Percentiles rank a stretch among this genome's conserved stretches.
These are phyloP conservation scores for Brenthis ino DNA, from an alignment of 2,888 invertebrate genomes.

Conservation along the genomic window DNA sequence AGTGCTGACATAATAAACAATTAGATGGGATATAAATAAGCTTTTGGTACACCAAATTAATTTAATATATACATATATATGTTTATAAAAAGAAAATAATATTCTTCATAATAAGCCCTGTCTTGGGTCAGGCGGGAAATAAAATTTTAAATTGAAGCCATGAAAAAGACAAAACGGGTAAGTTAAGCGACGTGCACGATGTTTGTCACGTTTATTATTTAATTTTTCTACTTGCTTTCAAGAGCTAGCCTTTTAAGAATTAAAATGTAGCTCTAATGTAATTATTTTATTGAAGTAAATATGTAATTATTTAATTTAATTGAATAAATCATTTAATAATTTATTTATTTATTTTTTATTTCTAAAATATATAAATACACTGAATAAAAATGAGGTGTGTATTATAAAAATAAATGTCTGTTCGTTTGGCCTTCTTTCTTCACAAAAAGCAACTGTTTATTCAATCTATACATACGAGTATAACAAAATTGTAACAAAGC, in stretches of 20 bases:
- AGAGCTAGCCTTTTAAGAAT: slow-evolving; percentile 19
- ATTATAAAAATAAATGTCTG: too few species aligned
- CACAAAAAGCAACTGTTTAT: too few species aligned
- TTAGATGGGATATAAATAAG: too few species aligned
- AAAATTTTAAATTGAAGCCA: slow-evolving; percentile 77
- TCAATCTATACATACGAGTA: too few species aligned
- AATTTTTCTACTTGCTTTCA: slow-evolving; percentile 28
- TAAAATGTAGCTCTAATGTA: slow-evolving; percentile 10
- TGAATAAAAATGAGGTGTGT: too few species aligned
- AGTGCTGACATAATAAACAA: too few species aligned
- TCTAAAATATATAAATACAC: too few species aligned
- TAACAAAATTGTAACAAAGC: too few species aligned
- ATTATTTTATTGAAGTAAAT: background rate
- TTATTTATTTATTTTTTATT: too few species aligned
- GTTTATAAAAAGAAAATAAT: background rate
- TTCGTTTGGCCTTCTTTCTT: too few species aligned
- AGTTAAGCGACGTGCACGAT: slow-evolving; percentile 42
- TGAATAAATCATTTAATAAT: too few species aligned
- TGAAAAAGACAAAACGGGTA: slow-evolving; percentile 72
- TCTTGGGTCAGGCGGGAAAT: slow-evolving; percentile 68
- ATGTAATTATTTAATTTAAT: background rate
- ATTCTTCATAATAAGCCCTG: slow-evolving; percentile 4
- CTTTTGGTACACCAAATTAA: background rate
- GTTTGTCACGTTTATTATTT: slow-evolving; percentile 37
- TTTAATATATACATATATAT: background rate